A percentile compares a stretch with the other conserved stretches of the same genome.
Evolutionary conservation across 1,140 invertebrate genomes (phyloP).

Genomic region (Ooceraea biroi): DNA sequence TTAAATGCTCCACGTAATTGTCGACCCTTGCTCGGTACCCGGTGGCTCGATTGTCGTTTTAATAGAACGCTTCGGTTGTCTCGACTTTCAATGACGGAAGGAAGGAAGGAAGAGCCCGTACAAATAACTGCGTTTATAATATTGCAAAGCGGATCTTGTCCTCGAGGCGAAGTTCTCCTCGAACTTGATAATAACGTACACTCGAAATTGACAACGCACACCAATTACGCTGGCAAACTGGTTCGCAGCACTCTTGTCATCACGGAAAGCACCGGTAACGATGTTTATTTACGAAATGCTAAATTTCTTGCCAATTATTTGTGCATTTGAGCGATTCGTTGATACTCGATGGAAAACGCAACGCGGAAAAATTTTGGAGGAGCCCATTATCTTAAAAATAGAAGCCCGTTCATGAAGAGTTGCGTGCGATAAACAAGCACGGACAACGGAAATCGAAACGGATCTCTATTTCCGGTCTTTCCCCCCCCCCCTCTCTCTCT

Average conservation of each 20-base stretch:
- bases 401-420: neutral
- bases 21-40: conserved; percentile 51
- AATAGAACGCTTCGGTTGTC: conserved; percentile 57
- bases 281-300: conserved; percentile 49
- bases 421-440: neutral
- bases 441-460: conserved; percentile 8
- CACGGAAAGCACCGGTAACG: conserved; percentile 16
- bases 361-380: neutral
- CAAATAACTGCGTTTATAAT: conserved; percentile 62
- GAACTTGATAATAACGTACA: conserved; percentile 62
- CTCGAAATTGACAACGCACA: conserved; percentile 58
- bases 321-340: neutral
- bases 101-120: conserved; percentile 27
- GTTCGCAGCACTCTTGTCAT: conserved; percentile 43
- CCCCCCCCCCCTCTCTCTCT: conserved; percentile 21
- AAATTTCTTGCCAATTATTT: conserved; percentile 50
- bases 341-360: neutral
- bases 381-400: neutral
- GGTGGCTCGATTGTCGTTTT: conserved; percentile 56
- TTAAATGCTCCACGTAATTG: conserved; percentile 56
- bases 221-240: conserved; percentile 57
- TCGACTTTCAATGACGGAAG: conserved; percentile 53
- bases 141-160: conserved; percentile 59
- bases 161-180: conserved; percentile 30
- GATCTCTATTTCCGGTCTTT: neutral